Percentiles rank a stretch among this genome's conserved stretches.
Conservation (phyloP, 2,113 vertebrate genomes). For the Ceratotherium simum region DNA sequence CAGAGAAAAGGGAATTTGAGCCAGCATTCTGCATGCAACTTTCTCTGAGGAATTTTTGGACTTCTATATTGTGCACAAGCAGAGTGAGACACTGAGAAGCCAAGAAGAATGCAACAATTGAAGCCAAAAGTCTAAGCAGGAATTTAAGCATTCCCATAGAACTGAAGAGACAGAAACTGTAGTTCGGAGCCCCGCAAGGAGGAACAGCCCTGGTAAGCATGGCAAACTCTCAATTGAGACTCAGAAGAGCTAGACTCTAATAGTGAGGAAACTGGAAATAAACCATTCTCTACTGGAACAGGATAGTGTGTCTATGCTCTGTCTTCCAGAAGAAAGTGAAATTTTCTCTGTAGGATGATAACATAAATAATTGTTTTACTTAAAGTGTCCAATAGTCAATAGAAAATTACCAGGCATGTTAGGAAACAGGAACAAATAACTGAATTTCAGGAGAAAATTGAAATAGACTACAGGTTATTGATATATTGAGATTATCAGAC, state of each 20-base stretch:
- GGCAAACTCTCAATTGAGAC: not conserved
- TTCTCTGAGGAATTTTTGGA: not conserved
- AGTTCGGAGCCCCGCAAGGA: not conserved
- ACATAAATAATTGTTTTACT: not conserved
- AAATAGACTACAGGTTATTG: not conserved
- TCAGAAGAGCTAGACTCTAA: not conserved
- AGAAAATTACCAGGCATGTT: not conserved
- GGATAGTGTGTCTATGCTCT: not conserved
- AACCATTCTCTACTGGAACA: not conserved
- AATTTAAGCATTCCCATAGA: not conserved
- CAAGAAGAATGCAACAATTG: not conserved
- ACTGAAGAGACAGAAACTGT: not conserved
- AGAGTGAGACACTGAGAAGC: not conserved
- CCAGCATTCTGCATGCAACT: not conserved
- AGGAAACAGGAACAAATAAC: not conserved
- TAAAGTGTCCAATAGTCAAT: not conserved
- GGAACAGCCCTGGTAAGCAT: not conserved
- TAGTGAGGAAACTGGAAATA: not conserved
- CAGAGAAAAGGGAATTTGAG: not conserved
- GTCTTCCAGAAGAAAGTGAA: not conserved
- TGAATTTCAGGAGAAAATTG: constrained; percentile 14
- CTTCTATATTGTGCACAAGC: not conserved
- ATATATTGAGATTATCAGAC: not conserved
- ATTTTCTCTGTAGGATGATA: not conserved
- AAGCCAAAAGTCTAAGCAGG: not conserved